A percentile compares a stretch with the other conserved stretches of the same genome.
These are phyloP conservation scores for Gymnosoma rotundatum DNA, from an alignment of 2,888 invertebrate species.

Conservation along the genomic window DNA sequence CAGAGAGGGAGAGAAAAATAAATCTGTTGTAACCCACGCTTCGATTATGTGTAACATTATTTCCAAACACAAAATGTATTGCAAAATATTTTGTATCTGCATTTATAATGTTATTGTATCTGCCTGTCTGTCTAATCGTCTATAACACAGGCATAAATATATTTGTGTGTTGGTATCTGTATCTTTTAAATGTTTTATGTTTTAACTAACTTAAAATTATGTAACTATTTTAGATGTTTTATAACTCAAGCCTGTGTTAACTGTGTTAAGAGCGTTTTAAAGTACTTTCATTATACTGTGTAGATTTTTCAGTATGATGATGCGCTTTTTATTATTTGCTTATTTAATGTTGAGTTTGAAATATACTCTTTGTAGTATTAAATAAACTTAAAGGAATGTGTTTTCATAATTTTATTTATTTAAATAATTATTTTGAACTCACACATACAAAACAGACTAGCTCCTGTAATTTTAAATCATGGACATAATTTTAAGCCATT, in stretches of 20 bases:
- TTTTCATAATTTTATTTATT: background rate
- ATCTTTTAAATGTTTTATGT: constrained; percentile 52
- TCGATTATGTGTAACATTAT: constrained; percentile 60
- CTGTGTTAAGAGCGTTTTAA: constrained; percentile 25
- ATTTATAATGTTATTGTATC: constrained; percentile 6
- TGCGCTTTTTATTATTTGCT: constrained; percentile 19
- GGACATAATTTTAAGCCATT: no score
- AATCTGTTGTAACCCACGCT: constrained; percentile 65
- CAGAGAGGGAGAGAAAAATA: constrained; percentile 25
- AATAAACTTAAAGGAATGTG: background rate
- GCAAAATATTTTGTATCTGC: constrained; percentile 39
- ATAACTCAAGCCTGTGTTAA: constrained; percentile 40
- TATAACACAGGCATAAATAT: background rate
- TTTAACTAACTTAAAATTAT: constrained; percentile 59
- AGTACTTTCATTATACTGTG: constrained; percentile 26
- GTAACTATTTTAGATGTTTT: constrained; percentile 37
- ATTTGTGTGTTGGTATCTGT: background rate
- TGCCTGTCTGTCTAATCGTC: constrained; percentile 49
- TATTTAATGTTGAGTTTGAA: constrained; percentile 12
- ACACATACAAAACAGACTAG: no score
- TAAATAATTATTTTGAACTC: no score
- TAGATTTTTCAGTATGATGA: constrained; percentile 25
- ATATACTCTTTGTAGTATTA: background rate
- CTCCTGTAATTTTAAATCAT: no score
- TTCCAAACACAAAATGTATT: constrained; percentile 51